Percentiles rank a stretch among this genome's conserved stretches.
Evolutionary conservation across 2,113 vertebrate species (phyloP).

Genomic region (Forbesichthys agassizii): DNA sequence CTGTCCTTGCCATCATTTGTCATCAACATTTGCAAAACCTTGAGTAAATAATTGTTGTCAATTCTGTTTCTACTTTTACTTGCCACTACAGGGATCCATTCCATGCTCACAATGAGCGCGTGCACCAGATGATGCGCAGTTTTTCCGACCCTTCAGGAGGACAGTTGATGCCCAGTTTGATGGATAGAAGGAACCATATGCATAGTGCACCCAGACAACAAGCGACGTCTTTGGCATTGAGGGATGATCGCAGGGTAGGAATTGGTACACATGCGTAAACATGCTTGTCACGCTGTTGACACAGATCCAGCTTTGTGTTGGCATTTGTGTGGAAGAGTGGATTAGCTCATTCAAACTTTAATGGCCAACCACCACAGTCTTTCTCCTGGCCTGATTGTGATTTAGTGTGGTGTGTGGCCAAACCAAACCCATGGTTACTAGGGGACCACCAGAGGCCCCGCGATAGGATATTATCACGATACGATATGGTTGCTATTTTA

Average conservation of each 20-base stretch:
- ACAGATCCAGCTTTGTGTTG: background rate
- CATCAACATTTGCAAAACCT: background rate
- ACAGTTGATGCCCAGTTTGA: conserved; percentile 72
- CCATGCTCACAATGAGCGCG: conserved; percentile 80
- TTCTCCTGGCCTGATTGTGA: background rate
- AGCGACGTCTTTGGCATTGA: conserved; percentile 49
- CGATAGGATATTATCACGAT: too few species aligned
- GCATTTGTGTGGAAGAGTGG: background rate
- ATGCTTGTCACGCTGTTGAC: background rate
- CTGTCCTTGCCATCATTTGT: background rate
- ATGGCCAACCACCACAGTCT: background rate
- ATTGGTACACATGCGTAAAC: conserved; percentile 1
- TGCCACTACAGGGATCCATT: conserved; percentile 83
- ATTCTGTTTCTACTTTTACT: background rate
- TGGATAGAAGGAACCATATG: conserved; percentile 64
- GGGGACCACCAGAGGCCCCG: background rate
- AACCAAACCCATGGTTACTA: background rate
- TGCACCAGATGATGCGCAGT: conserved; percentile 85
- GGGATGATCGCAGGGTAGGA: conserved; percentile 80
- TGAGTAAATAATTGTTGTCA: background rate
- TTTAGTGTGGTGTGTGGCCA: conserved; percentile 4
- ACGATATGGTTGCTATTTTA: too few species aligned
- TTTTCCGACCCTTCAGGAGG: conserved; percentile 84
- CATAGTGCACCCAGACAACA: conserved; percentile 28
- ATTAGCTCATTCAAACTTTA: background rate